Evolutionary conservation across 2,797 vertebrate species (phyloP), one percentile per base, ranked within the genome.

Genomic region (Thamnophis elegans): DNA sequence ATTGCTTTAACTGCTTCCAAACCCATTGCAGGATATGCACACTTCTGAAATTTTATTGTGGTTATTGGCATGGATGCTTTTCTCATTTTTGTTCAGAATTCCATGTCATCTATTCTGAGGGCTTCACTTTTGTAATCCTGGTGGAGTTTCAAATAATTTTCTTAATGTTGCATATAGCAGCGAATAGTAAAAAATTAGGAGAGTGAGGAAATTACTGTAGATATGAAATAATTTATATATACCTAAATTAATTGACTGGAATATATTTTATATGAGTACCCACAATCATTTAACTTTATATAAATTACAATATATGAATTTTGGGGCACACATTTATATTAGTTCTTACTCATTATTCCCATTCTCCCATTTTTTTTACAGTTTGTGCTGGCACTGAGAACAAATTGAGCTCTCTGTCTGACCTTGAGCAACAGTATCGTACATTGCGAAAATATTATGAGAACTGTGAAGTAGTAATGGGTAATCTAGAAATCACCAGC

Each of bases 381-480:
- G 99, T 99, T 95, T 99, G 99, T 93, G 98, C 99, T 0, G 99
- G 99, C 90, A 99, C 99, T 0, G 98, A 99, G 97, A 99, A 99
- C 97, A 99, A 99, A 95, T 97, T 99, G 97, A 99, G 99, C 97
- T 99, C 98, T 5, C 98, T 99, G 53, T 99, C 99, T 0, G 99
- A 99, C 97, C 97, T 99, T 97, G 99, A 99, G 94, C 99, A 99
- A 97, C 99, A 99, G 96, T 99, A 99, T 95, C 98, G 98, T 68
- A 98, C 99, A 87, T 97, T 99, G 90, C 98, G 98, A 96, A 99
- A 99, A 96, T 98, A 98, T 97, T 99, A 99, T 93, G 99, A 99
- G 95, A 99, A 99, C 97, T 99, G 99, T 0, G 99, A 99, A 95
- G 99, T 99, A 0, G 99, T 99, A 93, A 99, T 99, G 99, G 99